A percentile compares a stretch with the other conserved stretches of the same genome.
Evolutionary conservation across 2,113 vertebrate species (phyloP).

Genomic region (Alexandromys fortis): DNA sequence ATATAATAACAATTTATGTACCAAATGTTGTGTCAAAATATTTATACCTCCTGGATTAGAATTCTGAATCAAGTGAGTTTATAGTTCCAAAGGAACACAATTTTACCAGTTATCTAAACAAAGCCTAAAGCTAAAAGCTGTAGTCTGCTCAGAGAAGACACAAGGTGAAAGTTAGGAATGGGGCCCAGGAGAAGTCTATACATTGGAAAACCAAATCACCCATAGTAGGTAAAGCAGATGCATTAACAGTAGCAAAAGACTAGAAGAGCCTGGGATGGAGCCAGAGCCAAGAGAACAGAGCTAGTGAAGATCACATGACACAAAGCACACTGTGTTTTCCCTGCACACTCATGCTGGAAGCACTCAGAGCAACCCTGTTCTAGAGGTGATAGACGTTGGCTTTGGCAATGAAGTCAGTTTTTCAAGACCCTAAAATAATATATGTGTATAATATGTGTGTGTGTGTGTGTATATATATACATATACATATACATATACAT

Average conservation of each 20-base stretch:
- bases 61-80: slow-evolving; percentile 11
- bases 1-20: neutral
- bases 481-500: no score
- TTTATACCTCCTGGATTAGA: neutral
- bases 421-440: neutral
- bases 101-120: neutral
- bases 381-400: neutral
- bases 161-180: neutral
- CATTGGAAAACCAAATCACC: no score
- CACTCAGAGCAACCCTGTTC: neutral
- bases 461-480: no score
- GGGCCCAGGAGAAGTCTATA: neutral
- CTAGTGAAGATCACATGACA: rapidly evolving
- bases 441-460: no score
- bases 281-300: neutral
- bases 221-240: neutral
- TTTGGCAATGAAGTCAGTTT: neutral
- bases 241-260: neutral
- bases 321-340: no score
- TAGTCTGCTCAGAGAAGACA: neutral
- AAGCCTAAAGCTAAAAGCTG: neutral
- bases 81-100: neutral
- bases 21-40: neutral
- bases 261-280: no score
- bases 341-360: neutral